Percentiles rank a stretch among this genome's conserved stretches.
These are phyloP conservation scores for Acronicta psi DNA, from an alignment of 2,888 invertebrate species.

Conservation along the genomic window DNA sequence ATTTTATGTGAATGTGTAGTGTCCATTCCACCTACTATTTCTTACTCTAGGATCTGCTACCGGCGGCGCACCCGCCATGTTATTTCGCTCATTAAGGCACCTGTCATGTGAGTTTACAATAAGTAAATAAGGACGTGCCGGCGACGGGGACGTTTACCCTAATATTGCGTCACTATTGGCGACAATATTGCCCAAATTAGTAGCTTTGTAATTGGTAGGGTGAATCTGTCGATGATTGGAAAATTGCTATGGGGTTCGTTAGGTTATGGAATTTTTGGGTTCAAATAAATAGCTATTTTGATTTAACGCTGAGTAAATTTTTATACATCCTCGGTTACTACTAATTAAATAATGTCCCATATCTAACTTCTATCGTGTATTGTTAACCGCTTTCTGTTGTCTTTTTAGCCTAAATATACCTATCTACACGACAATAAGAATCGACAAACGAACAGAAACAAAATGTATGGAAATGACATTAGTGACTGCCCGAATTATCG, in stretches of 20 bases:
- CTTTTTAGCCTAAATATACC: too few species aligned
- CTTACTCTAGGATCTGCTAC: constrained; percentile 64
- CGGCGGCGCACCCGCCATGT: constrained; percentile 84
- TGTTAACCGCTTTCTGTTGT: too few species aligned
- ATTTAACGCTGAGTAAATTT: constrained; percentile 2
- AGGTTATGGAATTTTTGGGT: constrained; percentile 1
- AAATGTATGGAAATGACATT: too few species aligned
- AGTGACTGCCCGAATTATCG: too few species aligned
- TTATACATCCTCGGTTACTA: too few species aligned
- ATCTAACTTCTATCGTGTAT: too few species aligned
- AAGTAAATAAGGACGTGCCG: constrained; percentile 86
- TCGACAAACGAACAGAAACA: too few species aligned
- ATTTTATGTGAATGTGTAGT: background rate
- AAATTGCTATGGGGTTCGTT: constrained; percentile 29
- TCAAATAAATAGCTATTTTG: background rate
- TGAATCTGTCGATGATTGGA: constrained; percentile 44
- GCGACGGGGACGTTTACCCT: constrained; percentile 76
- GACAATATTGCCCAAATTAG: constrained; percentile 80
- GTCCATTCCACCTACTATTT: constrained; percentile 1
- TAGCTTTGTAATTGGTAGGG: constrained; percentile 60
- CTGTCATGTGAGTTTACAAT: constrained; percentile 89
- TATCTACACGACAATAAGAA: too few species aligned
- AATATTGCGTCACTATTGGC: constrained; percentile 83
- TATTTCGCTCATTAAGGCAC: constrained; percentile 87
- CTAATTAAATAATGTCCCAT: too few species aligned